phyloP scores from a whole-genome alignment of 2,888 invertebrate species.

The Eupithecia centaureata region DNA sequence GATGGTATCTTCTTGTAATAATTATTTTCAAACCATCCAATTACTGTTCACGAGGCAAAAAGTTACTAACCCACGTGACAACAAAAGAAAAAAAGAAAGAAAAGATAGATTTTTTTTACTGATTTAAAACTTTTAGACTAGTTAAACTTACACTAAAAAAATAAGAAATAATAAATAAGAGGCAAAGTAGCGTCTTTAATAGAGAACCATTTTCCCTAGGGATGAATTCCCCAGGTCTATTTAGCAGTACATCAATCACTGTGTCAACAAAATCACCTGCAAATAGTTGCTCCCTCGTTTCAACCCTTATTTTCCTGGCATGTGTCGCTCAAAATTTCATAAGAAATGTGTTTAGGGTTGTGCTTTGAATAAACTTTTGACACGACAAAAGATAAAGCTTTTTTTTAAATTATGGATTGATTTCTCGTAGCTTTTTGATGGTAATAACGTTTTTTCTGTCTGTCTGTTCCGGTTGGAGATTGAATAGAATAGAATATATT shows the following conservation, averaged over 20 bases:
- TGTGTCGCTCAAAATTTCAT: constrained; percentile 65
- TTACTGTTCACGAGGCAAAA: background rate
- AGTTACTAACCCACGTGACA: background rate
- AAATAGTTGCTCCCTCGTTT: constrained; percentile 58
- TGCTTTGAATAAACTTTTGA: background rate
- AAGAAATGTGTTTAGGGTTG: constrained; percentile 48
- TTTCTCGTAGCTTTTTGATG: background rate
- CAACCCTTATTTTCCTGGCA: constrained; percentile 49
- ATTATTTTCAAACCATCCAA: background rate
- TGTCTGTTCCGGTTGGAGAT: background rate
- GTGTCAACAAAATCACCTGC: constrained; percentile 62
- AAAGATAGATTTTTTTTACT: no score
- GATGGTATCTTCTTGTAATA: background rate
- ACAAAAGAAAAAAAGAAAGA: no score
- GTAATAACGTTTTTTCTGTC: background rate
- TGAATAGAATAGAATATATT: no score
- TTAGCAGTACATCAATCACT: constrained; percentile 69
- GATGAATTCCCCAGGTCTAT: constrained; percentile 11
- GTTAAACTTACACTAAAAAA: no score
- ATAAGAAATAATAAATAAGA: background rate
- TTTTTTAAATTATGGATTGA: background rate
- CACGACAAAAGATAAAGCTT: background rate
- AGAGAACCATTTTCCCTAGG: background rate
- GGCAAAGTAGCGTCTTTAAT: background rate
- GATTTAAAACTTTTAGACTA: no score